phyloP scores from a whole-genome alignment of 2,113 vertebrate species.

The Rhinopomastus cyanomelas region DNA sequence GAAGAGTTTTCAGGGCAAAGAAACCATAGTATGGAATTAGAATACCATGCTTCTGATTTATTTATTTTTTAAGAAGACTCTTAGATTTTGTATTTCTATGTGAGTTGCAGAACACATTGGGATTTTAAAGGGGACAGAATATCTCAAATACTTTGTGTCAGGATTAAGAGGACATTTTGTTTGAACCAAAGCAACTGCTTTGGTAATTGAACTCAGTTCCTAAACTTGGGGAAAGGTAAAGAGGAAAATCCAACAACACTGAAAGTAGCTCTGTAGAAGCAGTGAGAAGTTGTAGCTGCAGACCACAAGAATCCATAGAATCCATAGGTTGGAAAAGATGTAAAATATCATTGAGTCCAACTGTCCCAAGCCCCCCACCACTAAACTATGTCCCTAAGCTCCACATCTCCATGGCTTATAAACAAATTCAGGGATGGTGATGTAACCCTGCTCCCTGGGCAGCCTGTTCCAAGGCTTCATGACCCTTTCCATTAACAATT shows the following conservation, averaged over 20 bases:
- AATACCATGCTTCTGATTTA: rapidly evolving
- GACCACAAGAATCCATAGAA: background rate
- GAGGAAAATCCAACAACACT: rapidly evolving
- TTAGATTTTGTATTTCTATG: background rate
- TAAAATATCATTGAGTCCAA: too few relatives aligned
- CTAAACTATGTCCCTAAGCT: too few relatives aligned
- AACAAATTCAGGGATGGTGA: too few relatives aligned
- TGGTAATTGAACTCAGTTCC: background rate
- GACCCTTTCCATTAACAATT: too few relatives aligned
- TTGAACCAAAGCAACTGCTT: background rate
- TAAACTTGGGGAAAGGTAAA: background rate
- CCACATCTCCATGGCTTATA: too few relatives aligned
- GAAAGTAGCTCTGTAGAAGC: background rate
- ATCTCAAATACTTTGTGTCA: background rate
- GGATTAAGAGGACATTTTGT: background rate
- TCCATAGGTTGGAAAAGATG: too few relatives aligned
- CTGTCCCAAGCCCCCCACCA: too few relatives aligned
- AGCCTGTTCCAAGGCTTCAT: too few relatives aligned
- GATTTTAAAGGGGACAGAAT: background rate
- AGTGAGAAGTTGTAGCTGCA: background rate
- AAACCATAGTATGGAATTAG: background rate
- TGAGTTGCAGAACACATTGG: background rate
- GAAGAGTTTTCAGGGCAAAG: background rate
- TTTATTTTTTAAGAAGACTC: background rate
- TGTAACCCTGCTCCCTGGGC: too few relatives aligned